Evolutionary conservation across 2,113 vertebrate species (phyloP).

Genomic region (Phalacrocorax brasilianus): DNA sequence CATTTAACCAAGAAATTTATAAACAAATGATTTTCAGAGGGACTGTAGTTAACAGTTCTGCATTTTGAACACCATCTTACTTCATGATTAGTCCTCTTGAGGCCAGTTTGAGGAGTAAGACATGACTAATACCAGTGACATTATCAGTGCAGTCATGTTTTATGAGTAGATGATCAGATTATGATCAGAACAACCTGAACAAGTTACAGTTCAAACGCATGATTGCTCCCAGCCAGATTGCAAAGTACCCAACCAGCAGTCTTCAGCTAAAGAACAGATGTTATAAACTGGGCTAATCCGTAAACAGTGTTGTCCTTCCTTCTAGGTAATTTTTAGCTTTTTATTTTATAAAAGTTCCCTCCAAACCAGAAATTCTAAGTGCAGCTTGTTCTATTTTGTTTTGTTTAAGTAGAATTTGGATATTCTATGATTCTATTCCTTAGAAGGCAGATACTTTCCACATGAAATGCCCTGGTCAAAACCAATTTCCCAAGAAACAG

Average conservation of each 20-base stretch:
- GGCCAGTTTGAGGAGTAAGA: background rate
- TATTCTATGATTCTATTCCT: background rate
- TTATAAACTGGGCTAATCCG: background rate
- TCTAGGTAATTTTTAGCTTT: background rate
- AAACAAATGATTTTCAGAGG: background rate
- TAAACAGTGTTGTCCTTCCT: background rate
- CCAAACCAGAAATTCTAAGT: background rate
- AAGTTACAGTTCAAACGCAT: background rate
- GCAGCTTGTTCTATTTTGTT: background rate
- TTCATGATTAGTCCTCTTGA: background rate
- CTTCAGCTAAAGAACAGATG: background rate
- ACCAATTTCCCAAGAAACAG: background rate
- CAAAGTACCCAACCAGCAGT: background rate
- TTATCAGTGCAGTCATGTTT: background rate
- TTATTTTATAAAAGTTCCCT: background rate
- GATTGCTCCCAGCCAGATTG: background rate
- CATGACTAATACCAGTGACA: background rate
- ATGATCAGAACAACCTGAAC: background rate
- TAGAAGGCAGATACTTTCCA: background rate
- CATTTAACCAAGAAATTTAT: background rate
- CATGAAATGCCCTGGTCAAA: background rate
- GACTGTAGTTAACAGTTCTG: background rate
- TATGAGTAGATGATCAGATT: background rate
- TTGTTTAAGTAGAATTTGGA: background rate
- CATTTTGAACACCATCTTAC: background rate